These are phyloP conservation scores for Scleropages formosus DNA, from an alignment of 2,797 vertebrate species.

Conservation along the genomic window DNA sequence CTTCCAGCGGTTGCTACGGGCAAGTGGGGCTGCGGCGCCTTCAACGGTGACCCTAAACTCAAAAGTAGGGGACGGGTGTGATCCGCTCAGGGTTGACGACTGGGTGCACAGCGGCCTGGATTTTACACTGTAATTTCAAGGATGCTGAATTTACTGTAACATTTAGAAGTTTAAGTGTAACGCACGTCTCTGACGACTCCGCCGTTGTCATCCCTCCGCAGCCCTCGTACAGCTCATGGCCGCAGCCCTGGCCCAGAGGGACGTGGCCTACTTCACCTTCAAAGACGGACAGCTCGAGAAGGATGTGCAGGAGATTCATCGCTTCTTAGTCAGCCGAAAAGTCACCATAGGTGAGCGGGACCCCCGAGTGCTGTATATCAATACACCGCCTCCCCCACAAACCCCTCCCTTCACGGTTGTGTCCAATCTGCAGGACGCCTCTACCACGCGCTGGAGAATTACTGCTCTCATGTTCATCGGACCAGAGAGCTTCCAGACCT, in stretches of 20 bases:
- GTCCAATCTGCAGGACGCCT: conserved; percentile 47
- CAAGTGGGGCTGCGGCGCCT: conserved; percentile 73
- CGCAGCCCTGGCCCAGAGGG: conserved; percentile 51
- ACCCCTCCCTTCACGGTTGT: neutral
- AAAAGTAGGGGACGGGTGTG: conserved; percentile 58
- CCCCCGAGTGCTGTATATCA: too few relatives aligned
- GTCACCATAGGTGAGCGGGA: conserved; percentile 59
- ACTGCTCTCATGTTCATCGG: neutral
- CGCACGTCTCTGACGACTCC: neutral
- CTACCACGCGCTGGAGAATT: conserved; percentile 44
- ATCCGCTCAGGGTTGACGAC: neutral
- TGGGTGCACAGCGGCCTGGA: too few relatives aligned
- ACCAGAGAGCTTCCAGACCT: conserved; percentile 9
- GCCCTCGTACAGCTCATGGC: conserved; percentile 74
- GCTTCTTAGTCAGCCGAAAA: conserved; percentile 40
- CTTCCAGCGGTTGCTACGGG: conserved; percentile 66
- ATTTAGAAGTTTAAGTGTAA: neutral
- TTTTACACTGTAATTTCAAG: neutral
- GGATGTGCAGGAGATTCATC: conserved; percentile 42
- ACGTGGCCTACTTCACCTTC: conserved; percentile 67
- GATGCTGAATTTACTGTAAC: neutral
- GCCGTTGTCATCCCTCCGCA: conserved; percentile 31
- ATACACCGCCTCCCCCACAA: too few relatives aligned
- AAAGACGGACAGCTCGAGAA: neutral
- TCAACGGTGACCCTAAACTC: conserved; percentile 63